Evolutionary conservation across 1,140 invertebrate species (phyloP).

Genomic region (Heliconius congener): DNA sequence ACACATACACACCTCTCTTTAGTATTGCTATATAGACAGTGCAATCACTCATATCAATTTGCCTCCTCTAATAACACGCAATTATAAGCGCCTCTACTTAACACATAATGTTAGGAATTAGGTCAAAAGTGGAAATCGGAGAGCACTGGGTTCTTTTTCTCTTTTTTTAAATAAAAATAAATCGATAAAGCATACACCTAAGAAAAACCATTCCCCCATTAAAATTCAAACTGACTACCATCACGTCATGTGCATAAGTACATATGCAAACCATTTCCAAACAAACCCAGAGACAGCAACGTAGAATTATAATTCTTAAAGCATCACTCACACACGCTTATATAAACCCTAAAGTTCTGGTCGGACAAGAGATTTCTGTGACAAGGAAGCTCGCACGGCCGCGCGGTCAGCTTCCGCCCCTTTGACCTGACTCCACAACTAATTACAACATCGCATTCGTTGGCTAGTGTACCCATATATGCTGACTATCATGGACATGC

Average conservation of each 20-base stretch:
- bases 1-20: too few species aligned
- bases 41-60: too few species aligned
- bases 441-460: conserved; percentile 58
- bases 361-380: conserved; percentile 53
- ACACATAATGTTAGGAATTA: too few species aligned
- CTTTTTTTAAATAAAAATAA: too few species aligned
- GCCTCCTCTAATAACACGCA: too few species aligned
- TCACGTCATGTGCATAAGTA: neutral
- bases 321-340: conserved; percentile 13
- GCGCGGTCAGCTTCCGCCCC: conserved; percentile 71
- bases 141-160: too few species aligned
- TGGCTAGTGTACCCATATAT: neutral
- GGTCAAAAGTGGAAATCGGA: too few species aligned
- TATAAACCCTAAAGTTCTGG: conserved; percentile 7
- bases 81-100: too few species aligned
- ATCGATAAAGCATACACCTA: too few species aligned
- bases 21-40: too few species aligned
- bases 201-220: too few species aligned
- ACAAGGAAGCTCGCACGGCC: conserved; percentile 65
- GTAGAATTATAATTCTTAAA: conserved; percentile 11
- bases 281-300: neutral
- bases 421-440: conserved; percentile 66
- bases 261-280: neutral
- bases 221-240: too few species aligned
- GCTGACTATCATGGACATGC: neutral